A percentile compares a stretch with the other conserved stretches of the same genome.
Conservation (phyloP, 2,113 vertebrate species). For the Galeopterus variegatus region DNA sequence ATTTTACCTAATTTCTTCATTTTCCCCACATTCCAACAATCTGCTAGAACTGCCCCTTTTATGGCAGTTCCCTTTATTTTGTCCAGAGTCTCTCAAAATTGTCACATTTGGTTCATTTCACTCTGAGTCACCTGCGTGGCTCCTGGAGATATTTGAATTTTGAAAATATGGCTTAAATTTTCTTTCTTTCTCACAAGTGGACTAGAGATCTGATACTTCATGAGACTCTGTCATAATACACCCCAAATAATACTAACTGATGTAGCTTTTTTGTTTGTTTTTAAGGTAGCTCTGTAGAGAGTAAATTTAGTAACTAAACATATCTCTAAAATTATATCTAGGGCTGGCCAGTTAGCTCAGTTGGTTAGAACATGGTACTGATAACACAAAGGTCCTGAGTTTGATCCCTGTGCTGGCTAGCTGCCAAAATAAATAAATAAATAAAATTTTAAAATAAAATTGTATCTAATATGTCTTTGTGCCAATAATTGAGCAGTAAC, state of each 20-base stretch:
- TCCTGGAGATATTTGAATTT: not conserved
- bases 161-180: conserved; percentile 6
- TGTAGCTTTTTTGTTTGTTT: not conserved
- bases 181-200: not conserved
- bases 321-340: not conserved
- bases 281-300: not conserved
- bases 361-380: too few species aligned
- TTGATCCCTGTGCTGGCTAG: too few species aligned
- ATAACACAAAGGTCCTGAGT: too few species aligned
- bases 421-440: too few species aligned
- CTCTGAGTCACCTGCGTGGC: not conserved
- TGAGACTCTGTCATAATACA: not conserved
- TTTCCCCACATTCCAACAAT: not conserved
- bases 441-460: not conserved
- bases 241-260: not conserved
- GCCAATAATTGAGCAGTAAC: not conserved
- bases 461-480: not conserved
- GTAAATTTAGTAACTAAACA: not conserved
- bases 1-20: not conserved
- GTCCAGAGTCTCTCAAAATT: not conserved
- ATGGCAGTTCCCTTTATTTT: not conserved
- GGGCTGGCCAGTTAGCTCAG: too few species aligned
- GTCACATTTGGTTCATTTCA: not conserved
- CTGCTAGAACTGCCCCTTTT: not conserved
- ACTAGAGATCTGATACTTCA: not conserved